phyloP scores from a whole-genome alignment of 1,140 invertebrate species.

The Tribolium madens region DNA sequence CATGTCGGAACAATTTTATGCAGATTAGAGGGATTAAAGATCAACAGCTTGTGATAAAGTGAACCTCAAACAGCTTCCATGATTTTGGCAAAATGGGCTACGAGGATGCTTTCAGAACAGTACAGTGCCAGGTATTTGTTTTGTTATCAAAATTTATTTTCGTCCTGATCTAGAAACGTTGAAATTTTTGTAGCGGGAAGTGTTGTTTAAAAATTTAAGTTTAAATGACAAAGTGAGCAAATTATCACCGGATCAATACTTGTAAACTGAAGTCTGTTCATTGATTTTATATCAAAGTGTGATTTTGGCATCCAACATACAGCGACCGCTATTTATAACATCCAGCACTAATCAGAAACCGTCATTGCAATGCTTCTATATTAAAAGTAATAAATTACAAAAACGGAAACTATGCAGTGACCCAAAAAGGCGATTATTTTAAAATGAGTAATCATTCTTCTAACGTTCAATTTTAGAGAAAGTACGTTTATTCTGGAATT shows the following conservation, averaged over 20 bases:
- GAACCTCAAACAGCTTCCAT: background rate
- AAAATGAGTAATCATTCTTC: background rate
- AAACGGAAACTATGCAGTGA: constrained; percentile 2
- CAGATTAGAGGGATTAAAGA: constrained; percentile 14
- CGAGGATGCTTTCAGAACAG: background rate
- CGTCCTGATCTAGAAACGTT: too few species aligned
- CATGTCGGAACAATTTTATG: constrained; percentile 18
- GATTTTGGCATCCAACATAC: constrained; percentile 23
- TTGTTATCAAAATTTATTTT: constrained; percentile 1
- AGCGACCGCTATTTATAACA: constrained; percentile 21
- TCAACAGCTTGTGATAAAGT: constrained; percentile 9
- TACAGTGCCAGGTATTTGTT: constrained; percentile 20
- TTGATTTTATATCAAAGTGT: constrained; percentile 33
- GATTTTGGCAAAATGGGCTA: constrained; percentile 1
- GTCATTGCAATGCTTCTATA: constrained; percentile 16
- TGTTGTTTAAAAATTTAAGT: background rate
- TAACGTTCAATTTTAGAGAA: constrained; percentile 32
- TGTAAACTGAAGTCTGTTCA: background rate
- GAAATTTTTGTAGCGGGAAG: background rate
- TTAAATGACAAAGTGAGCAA: background rate
- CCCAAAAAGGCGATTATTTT: background rate
- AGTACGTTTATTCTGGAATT: constrained; percentile 22
- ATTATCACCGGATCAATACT: background rate
- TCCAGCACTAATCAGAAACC: constrained; percentile 2
- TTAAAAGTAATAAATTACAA: constrained; percentile 20